These are phyloP conservation scores for Aquatica leii DNA, from an alignment of 2,888 invertebrate genomes.

Conservation along the genomic window DNA sequence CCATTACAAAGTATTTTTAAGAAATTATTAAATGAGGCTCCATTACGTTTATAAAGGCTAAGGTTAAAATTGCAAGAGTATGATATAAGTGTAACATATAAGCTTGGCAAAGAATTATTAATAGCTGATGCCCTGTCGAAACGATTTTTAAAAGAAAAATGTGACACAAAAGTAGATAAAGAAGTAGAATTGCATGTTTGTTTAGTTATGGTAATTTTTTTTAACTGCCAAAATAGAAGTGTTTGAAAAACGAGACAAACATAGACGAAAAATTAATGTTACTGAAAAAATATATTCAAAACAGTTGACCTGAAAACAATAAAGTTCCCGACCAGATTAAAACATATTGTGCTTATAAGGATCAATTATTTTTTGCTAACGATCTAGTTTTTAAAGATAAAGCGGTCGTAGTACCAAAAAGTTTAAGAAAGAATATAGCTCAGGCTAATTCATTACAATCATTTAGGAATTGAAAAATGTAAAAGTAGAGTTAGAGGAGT, in stretches of 20 bases:
- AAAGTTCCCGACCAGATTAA: neutral
- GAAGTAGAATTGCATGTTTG: neutral
- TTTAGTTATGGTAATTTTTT: too few relatives aligned
- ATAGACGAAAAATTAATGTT: too few relatives aligned
- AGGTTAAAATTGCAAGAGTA: neutral
- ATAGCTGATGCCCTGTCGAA: neutral
- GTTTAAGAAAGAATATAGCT: neutral
- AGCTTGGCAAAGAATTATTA: neutral
- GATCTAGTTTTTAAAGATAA: neutral
- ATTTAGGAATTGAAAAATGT: neutral
- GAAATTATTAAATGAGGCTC: neutral
- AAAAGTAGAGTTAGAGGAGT: neutral
- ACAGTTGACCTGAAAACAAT: neutral
- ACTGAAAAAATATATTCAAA: slow-evolving; percentile 1
- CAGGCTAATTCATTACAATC: neutral
- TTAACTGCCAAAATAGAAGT: too few relatives aligned
- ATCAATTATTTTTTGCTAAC: neutral
- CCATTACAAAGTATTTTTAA: slow-evolving; percentile 21
- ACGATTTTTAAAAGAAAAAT: neutral
- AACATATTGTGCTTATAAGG: neutral
- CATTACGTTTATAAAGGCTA: neutral
- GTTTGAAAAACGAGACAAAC: too few relatives aligned
- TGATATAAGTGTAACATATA: neutral
- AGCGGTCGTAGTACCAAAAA: neutral
- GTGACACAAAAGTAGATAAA: neutral